phyloP scores from a whole-genome alignment of 1,140 invertebrate genomes.

The Cydia amplana region DNA sequence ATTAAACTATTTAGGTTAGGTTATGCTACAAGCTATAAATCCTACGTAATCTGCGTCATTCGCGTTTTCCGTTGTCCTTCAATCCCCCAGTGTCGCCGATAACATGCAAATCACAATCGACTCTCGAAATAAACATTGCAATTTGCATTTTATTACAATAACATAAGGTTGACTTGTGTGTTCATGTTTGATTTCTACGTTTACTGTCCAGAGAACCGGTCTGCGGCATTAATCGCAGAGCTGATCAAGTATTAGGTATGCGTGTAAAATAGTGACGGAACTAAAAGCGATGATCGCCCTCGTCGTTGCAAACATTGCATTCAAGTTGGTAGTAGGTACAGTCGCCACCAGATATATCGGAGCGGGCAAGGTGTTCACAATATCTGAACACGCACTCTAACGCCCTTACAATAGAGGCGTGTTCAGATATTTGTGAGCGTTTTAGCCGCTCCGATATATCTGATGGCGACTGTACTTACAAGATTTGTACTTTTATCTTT shows the following conservation, averaged over 20 bases:
- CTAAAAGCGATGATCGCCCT: too few relatives aligned
- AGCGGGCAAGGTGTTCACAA: too few relatives aligned
- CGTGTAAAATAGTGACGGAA: too few relatives aligned
- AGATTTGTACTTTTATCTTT: too few relatives aligned
- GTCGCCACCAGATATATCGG: too few relatives aligned
- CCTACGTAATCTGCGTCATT: neutral
- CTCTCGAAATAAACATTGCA: neutral
- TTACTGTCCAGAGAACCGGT: neutral
- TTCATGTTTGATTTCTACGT: neutral
- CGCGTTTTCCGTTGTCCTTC: conserved; percentile 3
- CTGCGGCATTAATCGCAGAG: neutral
- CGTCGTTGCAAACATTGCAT: too few relatives aligned
- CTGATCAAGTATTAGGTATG: neutral
- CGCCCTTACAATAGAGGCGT: too few relatives aligned
- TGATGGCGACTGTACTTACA: too few relatives aligned
- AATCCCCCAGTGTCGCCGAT: neutral
- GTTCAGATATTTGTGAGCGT: too few relatives aligned
- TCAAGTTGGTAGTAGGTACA: too few relatives aligned
- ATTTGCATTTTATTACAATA: neutral
- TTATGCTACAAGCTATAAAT: conserved; percentile 9
- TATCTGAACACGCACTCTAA: too few relatives aligned
- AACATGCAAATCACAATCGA: neutral
- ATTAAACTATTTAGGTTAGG: neutral
- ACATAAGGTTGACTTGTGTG: neutral
- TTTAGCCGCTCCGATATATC: too few relatives aligned